These are phyloP conservation scores for Emydura subglobosa DNA, from an alignment of 2,113 vertebrate species.

Conservation along the genomic window DNA sequence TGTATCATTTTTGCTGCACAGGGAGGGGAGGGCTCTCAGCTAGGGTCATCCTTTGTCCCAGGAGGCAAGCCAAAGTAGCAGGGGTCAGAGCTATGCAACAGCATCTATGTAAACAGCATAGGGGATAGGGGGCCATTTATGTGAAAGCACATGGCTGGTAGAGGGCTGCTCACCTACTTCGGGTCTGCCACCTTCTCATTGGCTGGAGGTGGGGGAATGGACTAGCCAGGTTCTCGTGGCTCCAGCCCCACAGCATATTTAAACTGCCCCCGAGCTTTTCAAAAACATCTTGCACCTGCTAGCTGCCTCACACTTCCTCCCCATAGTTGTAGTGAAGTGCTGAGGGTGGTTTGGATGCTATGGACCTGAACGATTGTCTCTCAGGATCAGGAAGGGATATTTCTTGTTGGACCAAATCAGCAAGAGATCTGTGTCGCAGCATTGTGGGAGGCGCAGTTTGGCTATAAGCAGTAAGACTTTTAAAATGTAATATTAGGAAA, in stretches of 20 bases:
- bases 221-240: neutral
- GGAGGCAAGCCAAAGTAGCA: neutral
- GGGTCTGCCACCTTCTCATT: too few relatives aligned
- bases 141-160: too few relatives aligned
- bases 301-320: neutral
- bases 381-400: neutral
- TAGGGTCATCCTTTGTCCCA: neutral
- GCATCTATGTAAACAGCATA: too few relatives aligned
- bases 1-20: neutral
- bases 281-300: neutral
- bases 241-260: neutral
- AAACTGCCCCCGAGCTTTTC: neutral
- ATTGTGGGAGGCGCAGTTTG: neutral
- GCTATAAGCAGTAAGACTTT: neutral
- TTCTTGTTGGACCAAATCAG: neutral
- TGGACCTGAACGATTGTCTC: neutral
- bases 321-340: neutral
- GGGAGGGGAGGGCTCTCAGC: neutral
- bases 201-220: neutral
- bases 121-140: too few relatives aligned
- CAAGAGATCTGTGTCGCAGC: neutral
- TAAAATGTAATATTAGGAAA: neutral
- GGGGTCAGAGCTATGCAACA: neutral
- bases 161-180: too few relatives aligned
- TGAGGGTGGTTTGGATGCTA: too few relatives aligned